Conservation (phyloP, 2,797 vertebrate genomes). For the Melanotaenia boesemani region DNA sequence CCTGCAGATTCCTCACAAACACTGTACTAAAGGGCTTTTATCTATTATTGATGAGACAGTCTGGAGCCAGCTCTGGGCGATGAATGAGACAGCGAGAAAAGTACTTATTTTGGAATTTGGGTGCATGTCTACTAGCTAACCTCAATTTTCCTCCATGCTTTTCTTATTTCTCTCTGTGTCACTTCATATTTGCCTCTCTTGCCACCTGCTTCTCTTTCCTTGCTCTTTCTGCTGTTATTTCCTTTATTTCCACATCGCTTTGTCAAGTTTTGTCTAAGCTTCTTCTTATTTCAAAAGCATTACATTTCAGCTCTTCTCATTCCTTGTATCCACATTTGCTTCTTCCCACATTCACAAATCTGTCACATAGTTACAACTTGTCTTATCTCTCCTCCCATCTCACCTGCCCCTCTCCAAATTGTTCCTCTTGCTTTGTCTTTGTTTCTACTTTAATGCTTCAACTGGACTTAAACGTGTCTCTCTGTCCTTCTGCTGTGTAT, state of each 20-base stretch:
- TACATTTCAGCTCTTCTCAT: no score
- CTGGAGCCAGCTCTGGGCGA: conserved; percentile 60
- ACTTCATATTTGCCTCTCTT: not conserved
- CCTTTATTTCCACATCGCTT: not conserved
- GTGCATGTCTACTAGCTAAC: conserved; percentile 33
- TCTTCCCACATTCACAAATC: no score
- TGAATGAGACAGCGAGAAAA: conserved; percentile 27
- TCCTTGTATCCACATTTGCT: no score
- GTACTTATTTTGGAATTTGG: conserved; percentile 43
- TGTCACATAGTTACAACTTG: no score
- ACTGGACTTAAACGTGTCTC: not conserved
- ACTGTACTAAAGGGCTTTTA: conserved; percentile 41
- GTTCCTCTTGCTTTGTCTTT: not conserved
- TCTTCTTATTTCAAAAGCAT: conserved; percentile 22
- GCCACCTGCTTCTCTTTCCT: not conserved
- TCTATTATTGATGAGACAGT: conserved; percentile 75
- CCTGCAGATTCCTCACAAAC: conserved; percentile 13
- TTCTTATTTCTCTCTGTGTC: not conserved
- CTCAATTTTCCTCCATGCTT: conserved; percentile 5
- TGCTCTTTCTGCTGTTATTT: not conserved
- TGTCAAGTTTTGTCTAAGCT: conserved; percentile 19
- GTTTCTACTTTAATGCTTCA: not conserved
- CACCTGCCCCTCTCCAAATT: not conserved
- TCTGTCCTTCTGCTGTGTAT: not conserved
- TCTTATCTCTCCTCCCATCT: not conserved